Percentiles rank a stretch among this genome's conserved stretches.
phyloP scores from a whole-genome alignment of 2,113 vertebrate genomes.

The Gadus macrocephalus region DNA sequence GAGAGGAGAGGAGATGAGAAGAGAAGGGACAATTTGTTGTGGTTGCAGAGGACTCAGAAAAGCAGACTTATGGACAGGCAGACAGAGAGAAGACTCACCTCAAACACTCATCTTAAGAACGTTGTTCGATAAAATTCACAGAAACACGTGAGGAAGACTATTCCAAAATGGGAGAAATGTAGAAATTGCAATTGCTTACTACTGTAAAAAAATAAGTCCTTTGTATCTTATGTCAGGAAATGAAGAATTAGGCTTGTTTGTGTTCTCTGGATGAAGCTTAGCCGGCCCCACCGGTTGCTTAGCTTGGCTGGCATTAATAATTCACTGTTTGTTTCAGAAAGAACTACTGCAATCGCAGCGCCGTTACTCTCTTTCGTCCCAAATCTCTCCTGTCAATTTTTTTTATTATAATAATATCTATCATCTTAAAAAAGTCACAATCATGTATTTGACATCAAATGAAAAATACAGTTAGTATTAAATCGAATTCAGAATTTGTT shows the following conservation, averaged over 20 bases:
- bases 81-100: constrained; percentile 27
- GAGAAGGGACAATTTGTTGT: constrained; percentile 59
- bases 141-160: constrained; percentile 7
- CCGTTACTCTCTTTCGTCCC: neutral
- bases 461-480: too few relatives aligned
- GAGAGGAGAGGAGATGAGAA: constrained; percentile 44
- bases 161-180: constrained; percentile 37
- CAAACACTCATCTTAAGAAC: constrained; percentile 17
- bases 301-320: constrained; percentile 57
- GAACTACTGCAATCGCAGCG: constrained; percentile 45
- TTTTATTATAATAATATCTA: too few relatives aligned
- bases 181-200: neutral
- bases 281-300: constrained; percentile 55
- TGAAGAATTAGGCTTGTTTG: constrained; percentile 62
- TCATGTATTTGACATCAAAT: neutral
- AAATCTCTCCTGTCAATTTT: neutral
- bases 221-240: constrained; percentile 57
- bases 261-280: constrained; percentile 28
- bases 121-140: constrained; percentile 17
- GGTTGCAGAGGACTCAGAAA: constrained; percentile 42
- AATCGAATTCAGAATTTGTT: too few relatives aligned
- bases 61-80: too few relatives aligned
- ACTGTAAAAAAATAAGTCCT: neutral
- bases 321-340: constrained; percentile 57
- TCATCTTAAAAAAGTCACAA: neutral